These are phyloP conservation scores for Drosophila limbata DNA, from an alignment of 2,888 invertebrate genomes.

Conservation along the genomic window DNA sequence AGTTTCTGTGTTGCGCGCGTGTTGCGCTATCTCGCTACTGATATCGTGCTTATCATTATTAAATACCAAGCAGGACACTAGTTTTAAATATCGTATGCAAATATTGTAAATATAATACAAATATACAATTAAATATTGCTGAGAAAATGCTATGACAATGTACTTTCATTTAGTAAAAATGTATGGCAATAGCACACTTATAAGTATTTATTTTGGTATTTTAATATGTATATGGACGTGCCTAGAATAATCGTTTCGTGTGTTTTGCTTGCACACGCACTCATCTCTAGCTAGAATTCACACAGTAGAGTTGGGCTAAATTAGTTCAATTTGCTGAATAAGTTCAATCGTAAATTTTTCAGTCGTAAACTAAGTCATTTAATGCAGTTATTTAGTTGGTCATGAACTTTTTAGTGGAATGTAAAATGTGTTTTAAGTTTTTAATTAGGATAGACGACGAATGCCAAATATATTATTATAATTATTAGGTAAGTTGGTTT, in stretches of 20 bases:
- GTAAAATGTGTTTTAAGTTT: too few species aligned
- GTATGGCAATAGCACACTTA: not conserved
- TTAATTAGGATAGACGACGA: too few species aligned
- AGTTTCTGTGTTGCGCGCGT: not conserved
- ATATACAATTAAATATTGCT: not conserved
- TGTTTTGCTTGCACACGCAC: slow-evolving; percentile 26
- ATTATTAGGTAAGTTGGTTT: too few species aligned
- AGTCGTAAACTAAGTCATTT: too few species aligned
- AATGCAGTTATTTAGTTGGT: too few species aligned
- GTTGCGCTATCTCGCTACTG: not conserved
- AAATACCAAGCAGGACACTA: not conserved
- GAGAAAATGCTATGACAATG: not conserved
- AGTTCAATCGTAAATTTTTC: too few species aligned
- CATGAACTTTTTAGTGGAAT: too few species aligned
- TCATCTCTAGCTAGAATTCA: slow-evolving; percentile 43
- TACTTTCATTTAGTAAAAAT: not conserved
- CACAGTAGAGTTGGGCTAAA: too few species aligned
- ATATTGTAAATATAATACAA: not conserved
- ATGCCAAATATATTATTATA: too few species aligned
- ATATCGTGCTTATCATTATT: not conserved
- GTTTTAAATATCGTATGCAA: not conserved
- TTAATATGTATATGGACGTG: not conserved
- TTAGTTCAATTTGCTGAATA: too few species aligned
- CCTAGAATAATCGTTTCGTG: not conserved
- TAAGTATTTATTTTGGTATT: not conserved